These are phyloP conservation scores for Lepus timidus DNA, from an alignment of 2,113 vertebrate species.

Conservation along the genomic window DNA sequence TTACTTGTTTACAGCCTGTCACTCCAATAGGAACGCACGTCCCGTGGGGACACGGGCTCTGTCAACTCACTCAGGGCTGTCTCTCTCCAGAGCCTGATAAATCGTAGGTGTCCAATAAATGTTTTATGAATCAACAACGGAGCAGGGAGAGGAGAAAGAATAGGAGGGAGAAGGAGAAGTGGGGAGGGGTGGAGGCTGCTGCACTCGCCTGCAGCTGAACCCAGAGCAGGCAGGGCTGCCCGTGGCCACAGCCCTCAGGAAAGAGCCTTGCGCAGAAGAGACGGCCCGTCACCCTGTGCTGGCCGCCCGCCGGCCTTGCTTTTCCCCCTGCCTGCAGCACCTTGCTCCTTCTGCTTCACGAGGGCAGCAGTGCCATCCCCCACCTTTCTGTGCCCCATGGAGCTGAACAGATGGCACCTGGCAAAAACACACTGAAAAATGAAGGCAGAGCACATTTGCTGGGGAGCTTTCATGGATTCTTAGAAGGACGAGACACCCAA, in stretches of 20 bases:
- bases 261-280: not conserved
- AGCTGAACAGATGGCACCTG: not conserved
- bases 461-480: not conserved
- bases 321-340: not conserved
- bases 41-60: not conserved
- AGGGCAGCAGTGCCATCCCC: not conserved
- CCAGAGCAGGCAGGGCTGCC: not conserved
- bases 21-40: not conserved
- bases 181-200: fast-evolving
- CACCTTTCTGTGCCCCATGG: not conserved
- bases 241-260: not conserved
- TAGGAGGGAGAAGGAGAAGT: too few relatives aligned
- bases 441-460: not conserved
- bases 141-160: too few relatives aligned
- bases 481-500: not conserved
- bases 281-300: not conserved
- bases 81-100: not conserved
- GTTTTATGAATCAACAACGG: not conserved
- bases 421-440: not conserved
- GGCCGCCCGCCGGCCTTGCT: not conserved
- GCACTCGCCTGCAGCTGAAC: fast-evolving
- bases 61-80: not conserved
- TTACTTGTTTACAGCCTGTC: too few relatives aligned
- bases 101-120: not conserved
- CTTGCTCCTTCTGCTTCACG: not conserved